Percentiles rank a stretch among this genome's conserved stretches.
These are phyloP conservation scores for Eristalis tenax DNA, from an alignment of 2,888 invertebrate species.

Conservation along the genomic window DNA sequence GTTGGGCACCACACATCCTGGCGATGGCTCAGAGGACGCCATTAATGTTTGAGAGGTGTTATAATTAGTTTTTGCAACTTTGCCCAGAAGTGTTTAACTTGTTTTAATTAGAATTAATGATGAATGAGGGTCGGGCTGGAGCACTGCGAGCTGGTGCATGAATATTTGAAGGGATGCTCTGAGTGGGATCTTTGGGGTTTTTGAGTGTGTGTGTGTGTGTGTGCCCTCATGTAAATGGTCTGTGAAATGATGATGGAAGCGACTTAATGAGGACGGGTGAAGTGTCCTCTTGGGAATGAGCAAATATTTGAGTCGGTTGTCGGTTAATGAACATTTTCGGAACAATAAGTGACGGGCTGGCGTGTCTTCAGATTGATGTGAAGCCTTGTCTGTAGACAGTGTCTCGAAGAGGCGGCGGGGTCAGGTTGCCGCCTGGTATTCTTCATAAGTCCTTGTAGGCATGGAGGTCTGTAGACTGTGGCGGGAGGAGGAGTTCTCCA, in stretches of 20 bases:
- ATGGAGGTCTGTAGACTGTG: too few relatives aligned
- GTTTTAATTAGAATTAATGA: conserved; percentile 66
- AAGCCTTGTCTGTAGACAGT: too few relatives aligned
- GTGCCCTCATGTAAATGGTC: neutral
- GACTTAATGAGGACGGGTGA: neutral
- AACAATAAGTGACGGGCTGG: neutral
- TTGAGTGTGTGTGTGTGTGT: neutral
- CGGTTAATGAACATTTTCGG: neutral
- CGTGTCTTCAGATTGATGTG: neutral
- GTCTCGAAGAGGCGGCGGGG: too few relatives aligned
- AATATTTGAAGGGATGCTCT: conserved; percentile 31
- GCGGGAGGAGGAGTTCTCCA: too few relatives aligned
- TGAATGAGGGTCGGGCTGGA: conserved; percentile 40
- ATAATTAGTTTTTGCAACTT: conserved; percentile 55
- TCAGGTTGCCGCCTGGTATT: too few relatives aligned
- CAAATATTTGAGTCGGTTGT: neutral
- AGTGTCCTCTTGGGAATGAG: neutral
- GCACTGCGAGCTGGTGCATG: conserved; percentile 8
- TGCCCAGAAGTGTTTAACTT: conserved; percentile 50
- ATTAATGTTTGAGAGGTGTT: conserved; percentile 65
- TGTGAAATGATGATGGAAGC: neutral
- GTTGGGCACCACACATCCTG: too few relatives aligned
- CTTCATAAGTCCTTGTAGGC: too few relatives aligned
- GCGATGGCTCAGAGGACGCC: conserved; percentile 30
- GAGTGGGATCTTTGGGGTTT: conserved; percentile 1